Evolutionary conservation across 2,888 invertebrate genomes (phyloP), one percentile per base, ranked within the genome.

Genomic region (Amphipyra berbera): DNA sequence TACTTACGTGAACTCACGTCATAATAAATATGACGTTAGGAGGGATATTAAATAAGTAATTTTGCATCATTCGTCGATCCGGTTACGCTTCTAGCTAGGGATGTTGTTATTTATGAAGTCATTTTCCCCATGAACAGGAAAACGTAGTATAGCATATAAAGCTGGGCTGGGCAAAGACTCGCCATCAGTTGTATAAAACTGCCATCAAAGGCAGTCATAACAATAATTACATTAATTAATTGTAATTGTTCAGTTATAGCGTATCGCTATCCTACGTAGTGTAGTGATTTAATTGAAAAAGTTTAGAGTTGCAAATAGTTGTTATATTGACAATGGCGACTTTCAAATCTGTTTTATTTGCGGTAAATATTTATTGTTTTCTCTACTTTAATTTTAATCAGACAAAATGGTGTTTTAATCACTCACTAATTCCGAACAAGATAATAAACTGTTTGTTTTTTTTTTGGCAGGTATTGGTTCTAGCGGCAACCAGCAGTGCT

Each of bases 121-220:
- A 27, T 63, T 54, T 64, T 62, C 50, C 54, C 30, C 37, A 1
- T 47, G 6, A 48, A 14, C 54, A 69, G 68, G 68, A 70, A 70
- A 69, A 64, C 7, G 2, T 7, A 5, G 12, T 46, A 38, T 30
- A 30, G 30, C 55, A 68, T 69, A 68, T 1, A 61, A 52, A 13
- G 42, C 33, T 12, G 33, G 21, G 21, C 10, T 8, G 12, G 0
- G 13, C 54, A 41, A 33, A 12, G n/a, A 55, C 8, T 13, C 8
- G 7, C 13, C 64, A 69, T 59, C 58, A 64, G 59, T 42, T 56
- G 55, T 69, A 55, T 67, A 61, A 58, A 47, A 70, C 64, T 70
- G 58, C 21, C 52, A 55, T 46, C 8, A 45, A 12, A 70, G 40
- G 55, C 71, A 70, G 69, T 56, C 57, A 70, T 70, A 63, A 47